Base-by-base conservation (phyloP, 2,113 vertebrate genomes). In the Maccullochella peelii region DNA sequence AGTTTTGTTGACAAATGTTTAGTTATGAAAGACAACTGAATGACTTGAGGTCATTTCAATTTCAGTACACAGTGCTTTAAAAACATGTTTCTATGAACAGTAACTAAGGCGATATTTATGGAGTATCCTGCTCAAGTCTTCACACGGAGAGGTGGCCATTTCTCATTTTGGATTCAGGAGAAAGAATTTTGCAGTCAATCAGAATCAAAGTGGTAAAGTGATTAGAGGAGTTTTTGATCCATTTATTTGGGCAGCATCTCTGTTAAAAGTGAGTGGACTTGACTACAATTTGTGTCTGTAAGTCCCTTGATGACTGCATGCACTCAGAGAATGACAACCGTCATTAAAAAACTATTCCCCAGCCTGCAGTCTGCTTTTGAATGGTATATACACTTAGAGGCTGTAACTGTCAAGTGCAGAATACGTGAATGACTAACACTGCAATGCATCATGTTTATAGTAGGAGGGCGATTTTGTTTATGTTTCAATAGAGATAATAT, bases 201-300 rank as follows among this genome's bases (percentile, higher is more conserved):
- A 55, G 54, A 75, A 72, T 86, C 73, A 89, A 87, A 86, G 80
- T 73, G 59, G 49, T 54, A 88, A 85, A 82, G 77, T 78, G 79
- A 87, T 93, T 72, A 88, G 73, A 90, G 69, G 69, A 77, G 49
- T 65, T 85, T 90, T 89, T 88, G 88, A 92, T 92, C 44, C 42
- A 52, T 93, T 86, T 86, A 83, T 91, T 91, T 86, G 74, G 84
- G 71, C 49, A 63, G 80, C 18, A 42, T 85, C 72, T 88, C 62
- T 63, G 33, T 82, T 83, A 50, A 87, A 84, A 84, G 71, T 82
- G 75, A 90, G 42, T 54, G 68, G 82, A 87, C 82, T 77, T 80
- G 57, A 84, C 80, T 77, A 89, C 75, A 80, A 58, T 90, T 86
- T 89, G 67, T 79, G 69, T 79, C 69, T 84, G 25, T 33, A 77